Conservation (phyloP, 2,797 vertebrate species). For the Chelon auratus region DNA sequence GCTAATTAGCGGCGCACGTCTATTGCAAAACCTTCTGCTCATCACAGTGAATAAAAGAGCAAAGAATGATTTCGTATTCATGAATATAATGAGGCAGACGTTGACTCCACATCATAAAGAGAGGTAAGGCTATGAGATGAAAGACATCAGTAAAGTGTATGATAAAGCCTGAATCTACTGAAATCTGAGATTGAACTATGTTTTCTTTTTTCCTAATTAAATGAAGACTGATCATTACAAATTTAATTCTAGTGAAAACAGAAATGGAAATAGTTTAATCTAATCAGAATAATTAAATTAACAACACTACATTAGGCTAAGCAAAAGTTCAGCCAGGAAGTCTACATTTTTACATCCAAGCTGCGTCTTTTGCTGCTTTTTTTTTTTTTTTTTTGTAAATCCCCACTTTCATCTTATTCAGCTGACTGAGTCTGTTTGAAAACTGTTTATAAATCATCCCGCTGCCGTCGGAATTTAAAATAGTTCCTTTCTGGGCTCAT, state of each 20-base stretch:
- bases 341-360: neutral
- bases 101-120: no score
- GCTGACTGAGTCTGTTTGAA: slow-evolving; percentile 1
- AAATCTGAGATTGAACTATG: neutral
- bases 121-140: no score
- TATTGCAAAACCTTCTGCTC: neutral
- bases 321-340: neutral
- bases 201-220: neutral
- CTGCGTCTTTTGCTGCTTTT: neutral
- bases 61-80: neutral
- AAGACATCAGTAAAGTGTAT: no score
- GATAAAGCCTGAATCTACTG: no score
- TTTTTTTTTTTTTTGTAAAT: neutral
- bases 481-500: neutral
- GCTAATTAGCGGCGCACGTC: neutral
- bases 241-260: neutral
- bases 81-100: no score
- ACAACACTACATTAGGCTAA: neutral
- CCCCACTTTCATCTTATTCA: neutral
- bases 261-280: neutral
- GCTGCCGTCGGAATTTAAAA: neutral
- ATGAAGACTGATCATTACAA: neutral
- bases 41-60: neutral
- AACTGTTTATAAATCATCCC: neutral
- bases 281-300: slow-evolving; percentile 12